Conservation (phyloP, 2,888 invertebrate species). For the Caradrina kadenii region DNA sequence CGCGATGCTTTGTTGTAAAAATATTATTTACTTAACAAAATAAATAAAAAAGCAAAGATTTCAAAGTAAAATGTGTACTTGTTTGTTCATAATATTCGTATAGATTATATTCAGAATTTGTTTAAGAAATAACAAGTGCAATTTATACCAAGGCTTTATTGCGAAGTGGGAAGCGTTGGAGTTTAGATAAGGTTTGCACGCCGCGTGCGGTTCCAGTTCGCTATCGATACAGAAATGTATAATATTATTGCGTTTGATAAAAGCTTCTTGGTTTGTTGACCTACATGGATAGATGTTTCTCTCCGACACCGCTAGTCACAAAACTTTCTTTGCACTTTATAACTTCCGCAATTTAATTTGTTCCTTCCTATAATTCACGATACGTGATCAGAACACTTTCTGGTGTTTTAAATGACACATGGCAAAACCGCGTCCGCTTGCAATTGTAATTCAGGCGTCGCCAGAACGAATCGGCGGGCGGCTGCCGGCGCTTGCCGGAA, state of each 20-base stretch:
- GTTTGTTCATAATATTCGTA: constrained; percentile 25
- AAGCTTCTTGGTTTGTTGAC: constrained; percentile 78
- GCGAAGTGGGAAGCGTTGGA: constrained; percentile 78
- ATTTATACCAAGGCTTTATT: constrained; percentile 60
- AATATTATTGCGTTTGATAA: constrained; percentile 72
- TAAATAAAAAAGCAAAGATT: constrained; percentile 5
- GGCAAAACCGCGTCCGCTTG: constrained; percentile 78
- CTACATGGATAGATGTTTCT: constrained; percentile 58
- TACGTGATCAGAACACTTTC: constrained; percentile 1
- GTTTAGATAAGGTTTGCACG: constrained; percentile 77
- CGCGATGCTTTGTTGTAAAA: constrained; percentile 24
- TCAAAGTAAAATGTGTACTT: constrained; percentile 18
- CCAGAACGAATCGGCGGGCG: constrained; percentile 80
- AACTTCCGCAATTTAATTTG: constrained; percentile 6
- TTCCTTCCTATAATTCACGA: background rate
- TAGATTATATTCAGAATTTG: constrained; percentile 27
- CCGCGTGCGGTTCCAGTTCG: constrained; percentile 75
- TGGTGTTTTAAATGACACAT: constrained; percentile 77
- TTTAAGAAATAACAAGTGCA: constrained; percentile 42
- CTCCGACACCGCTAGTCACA: constrained; percentile 19
- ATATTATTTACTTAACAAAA: background rate
- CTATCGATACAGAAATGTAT: constrained; percentile 75
- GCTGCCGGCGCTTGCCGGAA: constrained; percentile 82
- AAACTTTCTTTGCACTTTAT: constrained; percentile 31
- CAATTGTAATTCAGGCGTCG: constrained; percentile 83